These are phyloP conservation scores for Thermophis baileyi DNA, from an alignment of 2,113 vertebrate species.

Conservation along the genomic window DNA sequence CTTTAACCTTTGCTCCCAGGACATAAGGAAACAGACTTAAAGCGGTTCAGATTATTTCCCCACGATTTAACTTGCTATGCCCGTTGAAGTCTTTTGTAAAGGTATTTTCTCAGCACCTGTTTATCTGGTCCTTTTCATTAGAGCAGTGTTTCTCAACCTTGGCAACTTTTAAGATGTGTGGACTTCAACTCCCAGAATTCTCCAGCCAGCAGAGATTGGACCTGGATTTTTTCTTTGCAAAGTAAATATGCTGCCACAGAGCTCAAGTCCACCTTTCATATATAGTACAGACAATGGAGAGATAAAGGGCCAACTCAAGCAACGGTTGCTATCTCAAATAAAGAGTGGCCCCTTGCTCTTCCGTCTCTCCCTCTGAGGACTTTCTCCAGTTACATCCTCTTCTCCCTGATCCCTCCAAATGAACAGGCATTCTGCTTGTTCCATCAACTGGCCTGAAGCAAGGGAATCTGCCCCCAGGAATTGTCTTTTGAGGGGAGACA, in stretches of 20 bases:
- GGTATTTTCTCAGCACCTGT: not conserved
- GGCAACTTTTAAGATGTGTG: not conserved
- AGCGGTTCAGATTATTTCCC: not conserved
- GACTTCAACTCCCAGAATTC: not conserved
- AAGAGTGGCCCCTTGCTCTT: not conserved
- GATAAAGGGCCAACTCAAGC: not conserved
- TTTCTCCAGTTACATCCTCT: not conserved
- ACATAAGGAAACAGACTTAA: not conserved
- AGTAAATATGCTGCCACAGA: not conserved
- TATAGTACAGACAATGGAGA: not conserved
- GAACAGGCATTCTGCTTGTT: not conserved
- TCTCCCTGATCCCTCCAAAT: not conserved
- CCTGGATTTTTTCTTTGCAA: not conserved
- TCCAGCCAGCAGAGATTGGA: not conserved
- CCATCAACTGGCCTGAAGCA: not conserved
- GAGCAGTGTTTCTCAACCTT: not conserved
- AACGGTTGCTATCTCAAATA: not conserved
- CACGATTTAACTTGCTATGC: not conserved
- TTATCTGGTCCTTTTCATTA: not conserved
- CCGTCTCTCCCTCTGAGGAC: no score
- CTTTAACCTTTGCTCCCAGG: not conserved
- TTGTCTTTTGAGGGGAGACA: rapidly evolving
- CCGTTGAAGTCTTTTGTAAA: not conserved
- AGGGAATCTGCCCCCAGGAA: not conserved
- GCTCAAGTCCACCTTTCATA: not conserved